These are phyloP conservation scores for Arizona elegans DNA, from an alignment of 2,113 vertebrate species.

Conservation along the genomic window DNA sequence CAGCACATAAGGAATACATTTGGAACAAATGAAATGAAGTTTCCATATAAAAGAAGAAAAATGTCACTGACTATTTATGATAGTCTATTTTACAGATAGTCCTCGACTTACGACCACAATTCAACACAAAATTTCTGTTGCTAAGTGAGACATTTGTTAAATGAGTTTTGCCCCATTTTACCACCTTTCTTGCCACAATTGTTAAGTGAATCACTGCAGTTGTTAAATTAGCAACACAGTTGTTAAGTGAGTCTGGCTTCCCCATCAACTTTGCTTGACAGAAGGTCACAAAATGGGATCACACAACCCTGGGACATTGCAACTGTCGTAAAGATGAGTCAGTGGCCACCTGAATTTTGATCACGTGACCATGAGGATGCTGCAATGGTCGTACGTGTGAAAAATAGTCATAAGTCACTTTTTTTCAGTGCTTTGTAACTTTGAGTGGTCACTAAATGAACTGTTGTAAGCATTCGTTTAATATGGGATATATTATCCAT, in stretches of 20 bases:
- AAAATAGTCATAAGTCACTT: too few relatives aligned
- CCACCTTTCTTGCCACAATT: not conserved
- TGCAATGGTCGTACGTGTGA: too few relatives aligned
- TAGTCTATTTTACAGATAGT: not conserved
- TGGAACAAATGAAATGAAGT: constrained; percentile 13
- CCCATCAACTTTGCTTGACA: not conserved
- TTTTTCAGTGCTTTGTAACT: too few relatives aligned
- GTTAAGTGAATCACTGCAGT: not conserved
- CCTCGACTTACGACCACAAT: not conserved
- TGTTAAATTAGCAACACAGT: not conserved
- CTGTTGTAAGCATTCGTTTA: not conserved
- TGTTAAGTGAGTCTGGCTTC: not conserved
- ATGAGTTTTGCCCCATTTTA: not conserved
- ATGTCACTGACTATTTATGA: not conserved
- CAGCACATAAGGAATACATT: not conserved
- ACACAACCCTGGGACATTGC: not conserved
- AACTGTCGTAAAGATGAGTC: not conserved
- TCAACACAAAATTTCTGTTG: not conserved
- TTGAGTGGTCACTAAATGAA: not conserved
- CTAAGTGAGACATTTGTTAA: not conserved
- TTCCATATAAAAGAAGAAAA: not conserved
- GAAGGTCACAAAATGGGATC: not conserved
- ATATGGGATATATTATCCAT: not conserved
- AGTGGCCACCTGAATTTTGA: too few relatives aligned
- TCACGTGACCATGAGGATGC: too few relatives aligned